Evolutionary conservation across 2,888 invertebrate species (phyloP).

Genomic region (Scaptomyza tumidula): DNA sequence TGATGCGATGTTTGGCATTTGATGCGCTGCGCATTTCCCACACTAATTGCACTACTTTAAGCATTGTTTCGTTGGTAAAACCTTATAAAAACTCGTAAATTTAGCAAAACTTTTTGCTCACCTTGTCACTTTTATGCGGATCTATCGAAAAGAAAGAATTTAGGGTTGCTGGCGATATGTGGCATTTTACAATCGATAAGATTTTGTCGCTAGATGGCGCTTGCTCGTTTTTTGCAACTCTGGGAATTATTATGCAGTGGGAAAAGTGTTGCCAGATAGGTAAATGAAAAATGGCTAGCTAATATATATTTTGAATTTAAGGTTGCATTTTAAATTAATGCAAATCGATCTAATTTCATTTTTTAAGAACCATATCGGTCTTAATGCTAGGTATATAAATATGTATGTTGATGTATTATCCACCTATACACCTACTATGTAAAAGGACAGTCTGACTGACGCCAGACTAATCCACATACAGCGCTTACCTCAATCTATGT

Average conservation of each 20-base stretch:
- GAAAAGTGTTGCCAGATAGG: conserved; percentile 29
- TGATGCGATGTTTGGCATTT: conserved; percentile 16
- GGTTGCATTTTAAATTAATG: too few species aligned
- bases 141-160: conserved; percentile 83
- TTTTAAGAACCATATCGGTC: too few species aligned
- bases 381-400: too few species aligned
- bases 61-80: conserved; percentile 14
- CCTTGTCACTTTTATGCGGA: conserved; percentile 82
- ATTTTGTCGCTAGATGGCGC: conserved; percentile 31
- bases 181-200: neutral
- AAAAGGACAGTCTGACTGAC: conserved; percentile 64
- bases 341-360: too few species aligned
- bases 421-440: neutral
- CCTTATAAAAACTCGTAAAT: conserved; percentile 40
- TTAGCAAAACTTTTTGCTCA: conserved; percentile 67
- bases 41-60: conserved; percentile 7
- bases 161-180: conserved; percentile 45
- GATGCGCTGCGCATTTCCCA: conserved; percentile 12
- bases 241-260: neutral
- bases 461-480: conserved; percentile 57
- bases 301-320: neutral
- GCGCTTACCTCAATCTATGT: conserved; percentile 63
- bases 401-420: neutral
- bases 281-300: neutral
- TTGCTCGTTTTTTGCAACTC: conserved; percentile 16